Evolutionary conservation across 2,888 invertebrate species (phyloP).

Genomic region (Cybosia mesomella): DNA sequence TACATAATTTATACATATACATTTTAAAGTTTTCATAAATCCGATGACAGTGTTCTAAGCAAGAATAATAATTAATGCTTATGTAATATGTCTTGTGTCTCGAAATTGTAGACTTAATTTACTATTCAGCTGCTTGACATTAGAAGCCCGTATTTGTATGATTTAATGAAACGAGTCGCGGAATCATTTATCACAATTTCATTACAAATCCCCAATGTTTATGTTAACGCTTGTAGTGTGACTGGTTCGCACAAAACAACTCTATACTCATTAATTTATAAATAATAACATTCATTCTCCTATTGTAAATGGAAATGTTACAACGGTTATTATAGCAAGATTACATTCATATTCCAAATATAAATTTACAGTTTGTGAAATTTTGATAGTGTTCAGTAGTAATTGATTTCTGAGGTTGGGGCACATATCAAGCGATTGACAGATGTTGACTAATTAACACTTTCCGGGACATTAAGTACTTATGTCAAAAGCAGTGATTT

Average conservation of each 20-base stretch:
- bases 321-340: not conserved
- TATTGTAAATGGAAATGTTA: not conserved
- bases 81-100: not conserved
- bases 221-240: constrained; percentile 20
- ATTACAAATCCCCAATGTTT: constrained; percentile 28
- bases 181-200: constrained; percentile 33
- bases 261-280: constrained; percentile 35
- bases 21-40: not conserved
- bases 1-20: too few species aligned
- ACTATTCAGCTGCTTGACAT: constrained; percentile 9
- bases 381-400: not conserved
- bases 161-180: constrained; percentile 23
- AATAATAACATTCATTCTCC: constrained; percentile 15
- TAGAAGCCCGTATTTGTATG: constrained; percentile 27
- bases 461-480: not conserved
- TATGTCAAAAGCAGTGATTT: not conserved
- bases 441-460: not conserved
- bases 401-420: constrained; percentile 4
- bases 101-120: constrained; percentile 4
- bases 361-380: not conserved
- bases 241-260: constrained; percentile 36
- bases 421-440: constrained; percentile 1
- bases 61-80: not conserved
- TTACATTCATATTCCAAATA: not conserved
- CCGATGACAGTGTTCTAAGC: not conserved